Base-by-base conservation (phyloP, 2,888 invertebrate species). In the Allophyes oxyacanthae region DNA sequence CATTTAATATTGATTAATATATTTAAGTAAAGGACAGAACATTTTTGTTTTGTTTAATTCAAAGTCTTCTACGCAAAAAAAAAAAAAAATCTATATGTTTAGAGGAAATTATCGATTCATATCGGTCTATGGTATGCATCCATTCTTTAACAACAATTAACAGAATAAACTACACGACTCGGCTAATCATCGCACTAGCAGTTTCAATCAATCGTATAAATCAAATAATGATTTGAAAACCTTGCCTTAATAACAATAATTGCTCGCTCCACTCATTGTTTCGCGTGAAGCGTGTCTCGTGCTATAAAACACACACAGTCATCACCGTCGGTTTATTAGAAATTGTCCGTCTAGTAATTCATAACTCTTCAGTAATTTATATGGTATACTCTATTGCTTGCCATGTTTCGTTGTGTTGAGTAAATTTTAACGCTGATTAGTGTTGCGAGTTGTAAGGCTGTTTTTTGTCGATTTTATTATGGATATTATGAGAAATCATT, bases 301-400 rank as follows among this genome's bases (percentile, higher is more conserved):
- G 75, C 66, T 72, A 75, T 78, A 79, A 81, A 65, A 68, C 61
- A 61, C 50, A 55, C 49, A 67, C 67, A 61, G 73, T 79, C 58
- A 74, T 64, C 64, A 58, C 58, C 42, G 55, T 40, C 52, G 41
- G 43, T 65, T 68, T 68, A 77, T 76, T 66, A 64, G 66, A 76
- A 76, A 78, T 68, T 68, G 60, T 75, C 62, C 38, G 50, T 62
- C 41, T 49, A 40, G 28, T 33, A 49, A 72, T 64, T 75, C 55
- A 76, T 65, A 48, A 44, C 38, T 69, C 59, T 63, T 45, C 70
- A 40, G 68, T 62, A 51, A 68, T 67, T 74, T 61, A 61, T 48
- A 59, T 44, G 57, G 60, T 54, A 52, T 52, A 43, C 53, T 53
- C 51, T 66, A 66, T 75, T 70, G 63, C 56, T 49, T 46, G 68